Base-by-base conservation (phyloP, 2,113 vertebrate species). In the Orientallactaga bullata region DNA sequence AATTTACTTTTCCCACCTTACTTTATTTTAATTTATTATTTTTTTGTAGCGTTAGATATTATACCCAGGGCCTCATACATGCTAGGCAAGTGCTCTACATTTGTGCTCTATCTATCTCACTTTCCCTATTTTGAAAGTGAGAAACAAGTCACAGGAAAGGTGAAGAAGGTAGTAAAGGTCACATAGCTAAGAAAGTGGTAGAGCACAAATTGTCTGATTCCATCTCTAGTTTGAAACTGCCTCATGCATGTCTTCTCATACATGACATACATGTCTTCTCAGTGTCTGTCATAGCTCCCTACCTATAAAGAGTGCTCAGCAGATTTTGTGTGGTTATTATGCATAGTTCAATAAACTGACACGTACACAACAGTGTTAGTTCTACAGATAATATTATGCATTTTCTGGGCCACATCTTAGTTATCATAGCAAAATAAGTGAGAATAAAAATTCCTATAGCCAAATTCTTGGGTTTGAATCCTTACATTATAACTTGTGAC, bases 391-490 rank as follows among this genome's bases (percentile, higher is more conserved):
- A 93, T 79, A 74, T 58, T 65, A 24, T 47, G 63, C 42, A 89
- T 65, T 58, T 58, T 76, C 66, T 79, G 37, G 6, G 10, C 2
- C 58, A 74, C 8, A 30, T 0, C 16, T 89, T 60, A 37, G 15
- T 84, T 55, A 58, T 12, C 39, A 9, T 13, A 71, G 60, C 13
- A 47, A 74, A 26, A 21, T 86, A 86, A 9, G n/a, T 72, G 81
- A 68, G 6, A 73, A 12, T 17, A 28, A 89, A 51, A 95, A 76
- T 10, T 71, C 9, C 20, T 35, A 47, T 7, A 82, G 7, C 30
- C 61, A 76, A 76, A 68, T 77, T 42, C n/a, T 66, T 95, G 28
- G 2, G 0, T 86, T 68, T 80, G 24, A 93, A 68, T 91, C 7
- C 21, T 82, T 65, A 4, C 2, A 9, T 11, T 4, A 61, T 18